phyloP scores from a whole-genome alignment of 1,140 invertebrate species.

The Diabrotica virgifera region DNA sequence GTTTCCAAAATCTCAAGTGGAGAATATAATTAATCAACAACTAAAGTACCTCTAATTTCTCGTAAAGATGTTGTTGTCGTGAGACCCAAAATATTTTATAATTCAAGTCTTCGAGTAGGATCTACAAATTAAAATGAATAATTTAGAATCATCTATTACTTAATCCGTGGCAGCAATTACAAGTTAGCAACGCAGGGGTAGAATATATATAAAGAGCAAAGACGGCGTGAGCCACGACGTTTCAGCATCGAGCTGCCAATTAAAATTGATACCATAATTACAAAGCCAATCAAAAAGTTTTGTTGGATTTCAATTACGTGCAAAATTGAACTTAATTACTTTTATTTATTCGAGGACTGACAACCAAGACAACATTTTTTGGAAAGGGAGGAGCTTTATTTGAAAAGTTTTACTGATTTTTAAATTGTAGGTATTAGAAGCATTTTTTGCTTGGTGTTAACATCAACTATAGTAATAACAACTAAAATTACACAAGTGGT shows the following conservation, averaged over 20 bases:
- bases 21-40: too few species aligned
- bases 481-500: too few species aligned
- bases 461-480: too few species aligned
- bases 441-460: too few species aligned
- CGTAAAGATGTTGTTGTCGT: conserved; percentile 23
- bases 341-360: conserved; percentile 32
- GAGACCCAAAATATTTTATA: conserved; percentile 32
- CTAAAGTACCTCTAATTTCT: not conserved
- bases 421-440: too few species aligned
- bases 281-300: conserved; percentile 44
- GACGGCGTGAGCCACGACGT: conserved; percentile 20
- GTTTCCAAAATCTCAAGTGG: too few species aligned
- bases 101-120: conserved; percentile 32
- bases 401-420: conserved; percentile 7
- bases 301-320: conserved; percentile 39
- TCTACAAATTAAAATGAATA: conserved; percentile 44
- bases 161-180: conserved; percentile 44
- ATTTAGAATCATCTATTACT: conserved; percentile 45
- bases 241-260: conserved; percentile 38
- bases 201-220: conserved; percentile 36
- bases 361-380: conserved; percentile 35
- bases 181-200: conserved; percentile 34
- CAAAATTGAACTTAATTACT: conserved; percentile 40
- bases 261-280: conserved; percentile 47
- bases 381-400: conserved; percentile 14